Conservation (phyloP, 2,113 vertebrate species). For the Illadopsis cleaveri region DNA sequence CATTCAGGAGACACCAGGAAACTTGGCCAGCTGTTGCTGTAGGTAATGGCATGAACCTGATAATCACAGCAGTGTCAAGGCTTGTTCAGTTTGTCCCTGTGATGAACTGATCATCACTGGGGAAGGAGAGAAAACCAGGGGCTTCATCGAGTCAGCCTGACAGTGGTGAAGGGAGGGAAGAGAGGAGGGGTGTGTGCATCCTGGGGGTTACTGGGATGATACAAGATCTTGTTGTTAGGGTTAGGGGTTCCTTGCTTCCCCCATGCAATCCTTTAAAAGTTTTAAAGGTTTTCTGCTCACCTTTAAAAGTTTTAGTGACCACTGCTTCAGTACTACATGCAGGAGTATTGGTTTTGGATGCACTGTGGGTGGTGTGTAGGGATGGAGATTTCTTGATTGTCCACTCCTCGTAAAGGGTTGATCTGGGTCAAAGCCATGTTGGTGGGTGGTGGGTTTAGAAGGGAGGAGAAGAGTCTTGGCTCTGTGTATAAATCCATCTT, state of each 20-base stretch:
- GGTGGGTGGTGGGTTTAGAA: not conserved
- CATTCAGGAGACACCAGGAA: not conserved
- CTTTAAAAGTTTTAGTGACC: not conserved
- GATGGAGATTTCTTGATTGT: not conserved
- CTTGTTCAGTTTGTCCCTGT: not conserved
- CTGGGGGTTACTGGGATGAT: not conserved
- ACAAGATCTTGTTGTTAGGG: not conserved
- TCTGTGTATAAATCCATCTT: not conserved
- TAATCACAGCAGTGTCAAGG: not conserved
- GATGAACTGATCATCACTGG: rapidly evolving
- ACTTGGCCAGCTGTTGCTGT: not conserved
- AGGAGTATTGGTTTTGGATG: no score
- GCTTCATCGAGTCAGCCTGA: not conserved
- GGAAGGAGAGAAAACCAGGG: not conserved
- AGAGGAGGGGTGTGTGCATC: rapidly evolving
- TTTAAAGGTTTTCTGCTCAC: not conserved
- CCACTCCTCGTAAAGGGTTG: not conserved
- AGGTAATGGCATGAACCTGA: not conserved
- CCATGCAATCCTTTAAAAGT: not conserved
- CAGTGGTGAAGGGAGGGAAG: rapidly evolving
- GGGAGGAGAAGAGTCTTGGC: not conserved
- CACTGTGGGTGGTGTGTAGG: not conserved
- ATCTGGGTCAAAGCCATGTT: not conserved
- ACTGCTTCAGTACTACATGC: rapidly evolving
- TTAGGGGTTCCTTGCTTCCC: not conserved